Evolutionary conservation across 2,797 vertebrate genomes (phyloP), one percentile per base, ranked within the genome.

Genomic region (Ceyx erithaca): DNA sequence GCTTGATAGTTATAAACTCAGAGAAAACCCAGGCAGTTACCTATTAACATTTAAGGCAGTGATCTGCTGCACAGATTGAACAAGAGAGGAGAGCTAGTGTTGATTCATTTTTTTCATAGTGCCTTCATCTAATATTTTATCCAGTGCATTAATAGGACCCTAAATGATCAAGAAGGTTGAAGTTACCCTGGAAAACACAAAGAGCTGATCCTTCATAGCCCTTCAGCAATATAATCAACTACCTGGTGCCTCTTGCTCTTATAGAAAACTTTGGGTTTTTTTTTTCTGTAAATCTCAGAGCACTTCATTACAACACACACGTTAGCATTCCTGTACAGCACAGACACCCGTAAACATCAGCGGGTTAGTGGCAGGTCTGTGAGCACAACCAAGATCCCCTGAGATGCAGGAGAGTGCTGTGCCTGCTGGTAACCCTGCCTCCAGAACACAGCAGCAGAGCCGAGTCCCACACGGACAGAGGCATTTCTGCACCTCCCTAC

Each of bases 401-500:
- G 1, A 40, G 49, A 62, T 4, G 10, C 1, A 28, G n/a, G 52
- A 40, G 15, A 59, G 43, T 2, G 1, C 21, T 40, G 9, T 22
- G 19, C 6, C 14, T 4, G 2, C n/a, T 5, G 7, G 14, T 6
- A n/a, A 45, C 1, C 0, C 35, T 20, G 31, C 48, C 23, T 75
- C 15, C 40, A 23, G 55, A 66, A 18, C 0, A 3, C 17, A 4
- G 4, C 7, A 20, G 55, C 2, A 35, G 33, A 45, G 9, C 5
- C 30, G 13, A 45, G 21, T 17, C 18, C 18, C 14, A 0, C 0
- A 12, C 7, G 19, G 37, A 8, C 1, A 9, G 37, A 28, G 5
- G 1, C 0, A 11, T 4, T 1, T 19, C 41, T 41, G 22, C 7
- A 12, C 1, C 4, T n/a, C 30, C 30, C 0, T 0, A 49, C 21